Conservation (phyloP, 2,113 vertebrate species). For the Ammodramus savannarum region DNA sequence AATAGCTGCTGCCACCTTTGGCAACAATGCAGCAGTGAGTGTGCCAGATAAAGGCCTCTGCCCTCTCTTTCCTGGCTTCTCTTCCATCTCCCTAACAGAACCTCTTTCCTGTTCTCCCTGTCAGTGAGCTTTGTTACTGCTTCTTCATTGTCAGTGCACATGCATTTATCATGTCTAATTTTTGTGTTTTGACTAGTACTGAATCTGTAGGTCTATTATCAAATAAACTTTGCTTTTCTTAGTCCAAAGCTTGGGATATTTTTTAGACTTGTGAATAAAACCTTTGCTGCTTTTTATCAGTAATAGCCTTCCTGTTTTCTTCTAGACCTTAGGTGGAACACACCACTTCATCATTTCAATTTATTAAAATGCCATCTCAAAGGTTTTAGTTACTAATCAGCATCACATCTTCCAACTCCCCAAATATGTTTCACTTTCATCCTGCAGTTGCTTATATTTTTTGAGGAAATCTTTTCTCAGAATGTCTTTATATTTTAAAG, state of each 20-base stretch:
- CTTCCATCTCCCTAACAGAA: not conserved
- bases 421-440: not conserved
- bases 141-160: accelerated
- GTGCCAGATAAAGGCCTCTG: not conserved
- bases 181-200: not conserved
- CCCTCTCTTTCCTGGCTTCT: not conserved
- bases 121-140: not conserved
- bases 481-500: not conserved
- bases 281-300: not conserved
- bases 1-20: conserved; percentile 19
- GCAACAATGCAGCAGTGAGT: not conserved
- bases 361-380: not conserved
- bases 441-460: not conserved
- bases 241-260: not conserved
- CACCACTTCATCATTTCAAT: not conserved
- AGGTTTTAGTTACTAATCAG: not conserved
- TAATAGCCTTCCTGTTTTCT: not conserved
- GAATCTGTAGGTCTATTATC: not conserved
- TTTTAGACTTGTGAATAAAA: not conserved
- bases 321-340: not conserved
- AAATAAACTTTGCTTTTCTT: not conserved
- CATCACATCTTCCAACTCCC: not conserved
- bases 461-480: not conserved
- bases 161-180: not conserved
- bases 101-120: not conserved